A percentile compares a stretch with the other conserved stretches of the same genome.
phyloP scores from a whole-genome alignment of 1,140 invertebrate genomes.

The Tetragonula clypearis region DNA sequence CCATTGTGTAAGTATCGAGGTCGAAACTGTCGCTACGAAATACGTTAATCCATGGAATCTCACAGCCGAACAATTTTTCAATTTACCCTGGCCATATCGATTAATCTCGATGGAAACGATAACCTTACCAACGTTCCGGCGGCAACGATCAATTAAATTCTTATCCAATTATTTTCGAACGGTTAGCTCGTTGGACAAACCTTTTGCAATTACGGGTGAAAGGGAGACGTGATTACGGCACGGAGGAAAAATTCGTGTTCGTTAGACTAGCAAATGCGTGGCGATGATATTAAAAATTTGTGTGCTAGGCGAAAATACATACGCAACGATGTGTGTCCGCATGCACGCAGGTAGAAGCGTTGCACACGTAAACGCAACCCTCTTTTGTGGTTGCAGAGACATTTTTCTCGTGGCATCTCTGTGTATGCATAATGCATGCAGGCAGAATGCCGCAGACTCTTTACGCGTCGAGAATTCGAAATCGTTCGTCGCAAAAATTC shows the following conservation, averaged over 20 bases:
- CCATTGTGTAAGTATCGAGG: constrained; percentile 55
- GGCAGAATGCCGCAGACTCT: constrained; percentile 52
- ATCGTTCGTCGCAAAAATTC: constrained; percentile 62
- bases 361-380: constrained; percentile 36
- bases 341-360: constrained; percentile 24
- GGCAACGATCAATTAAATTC: constrained; percentile 17
- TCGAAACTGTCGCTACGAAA: constrained; percentile 13
- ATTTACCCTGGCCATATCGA: neutral
- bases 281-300: constrained; percentile 35
- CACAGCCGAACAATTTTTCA: constrained; percentile 21
- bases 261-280: neutral
- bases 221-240: neutral
- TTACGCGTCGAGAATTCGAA: constrained; percentile 70
- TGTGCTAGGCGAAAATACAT: neutral
- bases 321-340: neutral
- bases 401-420: constrained; percentile 60
- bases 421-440: constrained; percentile 68
- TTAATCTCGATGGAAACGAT: constrained; percentile 4
- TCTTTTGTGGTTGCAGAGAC: constrained; percentile 60
- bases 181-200: neutral
- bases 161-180: neutral
- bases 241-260: neutral
- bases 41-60: neutral
- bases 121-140: neutral
- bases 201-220: neutral